Evolutionary conservation across 2,797 vertebrate species (phyloP).

Genomic region (Microchirus variegatus): DNA sequence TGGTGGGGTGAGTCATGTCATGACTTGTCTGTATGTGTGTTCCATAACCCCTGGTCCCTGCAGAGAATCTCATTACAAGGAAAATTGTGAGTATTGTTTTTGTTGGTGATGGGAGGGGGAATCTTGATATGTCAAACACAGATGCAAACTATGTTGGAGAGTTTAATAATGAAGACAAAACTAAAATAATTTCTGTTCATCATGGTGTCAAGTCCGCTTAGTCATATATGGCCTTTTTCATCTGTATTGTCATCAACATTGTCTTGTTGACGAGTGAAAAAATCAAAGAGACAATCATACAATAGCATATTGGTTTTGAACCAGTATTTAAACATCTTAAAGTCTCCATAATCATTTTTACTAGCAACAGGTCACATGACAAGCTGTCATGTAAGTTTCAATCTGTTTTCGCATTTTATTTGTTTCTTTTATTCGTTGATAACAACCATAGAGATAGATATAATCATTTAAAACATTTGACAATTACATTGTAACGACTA

Average conservation of each 20-base stretch:
- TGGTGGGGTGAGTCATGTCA: constrained; percentile 67
- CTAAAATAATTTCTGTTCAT: constrained; percentile 6
- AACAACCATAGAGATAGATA: no score
- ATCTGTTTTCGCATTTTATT: no score
- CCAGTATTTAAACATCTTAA: no score
- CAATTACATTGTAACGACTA: not conserved
- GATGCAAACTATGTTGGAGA: constrained; percentile 31
- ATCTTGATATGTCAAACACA: constrained; percentile 64
- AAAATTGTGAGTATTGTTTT: constrained; percentile 63
- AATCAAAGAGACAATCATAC: no score
- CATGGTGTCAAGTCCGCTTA: constrained; percentile 31
- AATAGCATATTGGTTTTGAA: no score
- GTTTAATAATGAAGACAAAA: constrained; percentile 57
- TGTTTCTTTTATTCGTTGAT: no score
- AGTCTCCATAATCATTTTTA: no score
- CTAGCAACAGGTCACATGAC: no score
- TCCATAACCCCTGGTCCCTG: constrained; percentile 64
- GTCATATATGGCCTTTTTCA: constrained; percentile 7
- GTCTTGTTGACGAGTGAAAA: not conserved
- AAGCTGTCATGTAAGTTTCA: no score
- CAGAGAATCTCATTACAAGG: constrained; percentile 73
- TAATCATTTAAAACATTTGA: not conserved
- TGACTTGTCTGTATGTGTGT: constrained; percentile 65
- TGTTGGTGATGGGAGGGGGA: constrained; percentile 50
- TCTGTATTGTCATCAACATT: constrained; percentile 2